Percentiles rank a stretch among this genome's conserved stretches.
These are phyloP conservation scores for Candoia aspera DNA, from an alignment of 2,113 vertebrate genomes.

Conservation along the genomic window DNA sequence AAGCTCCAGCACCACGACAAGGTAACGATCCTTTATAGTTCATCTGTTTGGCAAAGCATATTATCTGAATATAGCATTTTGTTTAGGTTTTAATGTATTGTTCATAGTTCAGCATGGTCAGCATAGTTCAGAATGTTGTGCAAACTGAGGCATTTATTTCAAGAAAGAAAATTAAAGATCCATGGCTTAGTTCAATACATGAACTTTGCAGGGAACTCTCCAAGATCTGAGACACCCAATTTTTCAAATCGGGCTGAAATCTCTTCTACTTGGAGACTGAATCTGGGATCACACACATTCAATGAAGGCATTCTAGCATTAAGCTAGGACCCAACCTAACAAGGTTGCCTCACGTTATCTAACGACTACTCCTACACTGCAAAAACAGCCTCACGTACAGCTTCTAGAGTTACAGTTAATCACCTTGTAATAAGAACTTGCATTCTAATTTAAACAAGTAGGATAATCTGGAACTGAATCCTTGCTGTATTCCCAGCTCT, in stretches of 20 bases:
- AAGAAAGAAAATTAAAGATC: not conserved
- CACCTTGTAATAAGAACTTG: not conserved
- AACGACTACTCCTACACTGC: not conserved
- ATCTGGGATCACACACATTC: not conserved
- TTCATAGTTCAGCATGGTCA: not conserved
- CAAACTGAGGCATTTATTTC: not conserved
- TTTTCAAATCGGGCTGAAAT: not conserved
- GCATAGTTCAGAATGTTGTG: not conserved
- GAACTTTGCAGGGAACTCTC: not conserved
- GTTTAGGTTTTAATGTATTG: not conserved
- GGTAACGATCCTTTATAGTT: too few species aligned
- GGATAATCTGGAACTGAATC: slow-evolving; percentile 7
- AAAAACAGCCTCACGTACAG: not conserved
- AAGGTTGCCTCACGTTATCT: not conserved
- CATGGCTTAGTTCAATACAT: not conserved
- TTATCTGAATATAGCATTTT: not conserved
- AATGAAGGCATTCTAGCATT: not conserved
- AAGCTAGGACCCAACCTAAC: not conserved
- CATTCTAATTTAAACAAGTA: not conserved
- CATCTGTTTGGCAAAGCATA: too few species aligned
- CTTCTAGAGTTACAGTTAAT: not conserved
- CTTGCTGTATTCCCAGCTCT: not conserved
- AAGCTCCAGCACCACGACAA: too few species aligned
- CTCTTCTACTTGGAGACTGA: not conserved
- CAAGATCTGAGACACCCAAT: not conserved